These are phyloP conservation scores for Propithecus deckenii DNA, from an alignment of 2,797 vertebrate genomes.

Conservation along the genomic window DNA sequence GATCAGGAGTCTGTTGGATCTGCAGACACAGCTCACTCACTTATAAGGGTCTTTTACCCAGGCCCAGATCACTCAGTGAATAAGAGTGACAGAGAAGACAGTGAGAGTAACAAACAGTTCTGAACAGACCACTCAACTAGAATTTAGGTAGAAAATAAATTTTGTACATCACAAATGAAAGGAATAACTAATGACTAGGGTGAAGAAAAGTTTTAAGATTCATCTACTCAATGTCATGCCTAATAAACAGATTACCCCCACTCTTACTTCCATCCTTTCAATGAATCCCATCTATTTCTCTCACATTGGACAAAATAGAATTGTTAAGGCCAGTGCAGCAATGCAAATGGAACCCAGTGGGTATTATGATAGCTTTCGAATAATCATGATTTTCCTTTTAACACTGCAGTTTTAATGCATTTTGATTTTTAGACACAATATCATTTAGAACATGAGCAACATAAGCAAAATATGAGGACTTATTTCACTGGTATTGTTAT, in stretches of 20 bases:
- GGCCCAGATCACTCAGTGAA: neutral
- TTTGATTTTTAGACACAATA: neutral
- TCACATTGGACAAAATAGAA: slow-evolving; percentile 67
- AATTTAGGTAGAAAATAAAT: slow-evolving; percentile 49
- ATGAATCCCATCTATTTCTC: neutral
- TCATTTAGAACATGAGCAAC: neutral
- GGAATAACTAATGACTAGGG: slow-evolving; percentile 45
- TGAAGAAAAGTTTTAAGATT: slow-evolving; percentile 75
- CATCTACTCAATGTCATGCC: slow-evolving; percentile 18
- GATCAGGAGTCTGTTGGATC: neutral
- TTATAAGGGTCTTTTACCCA: neutral
- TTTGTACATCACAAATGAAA: slow-evolving; percentile 67
- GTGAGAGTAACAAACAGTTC: neutral
- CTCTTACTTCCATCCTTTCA: neutral
- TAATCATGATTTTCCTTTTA: neutral
- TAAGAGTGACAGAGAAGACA: neutral
- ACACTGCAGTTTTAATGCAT: neutral
- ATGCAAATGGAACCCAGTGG: neutral
- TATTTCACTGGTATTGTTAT: neutral
- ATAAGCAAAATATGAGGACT: neutral
- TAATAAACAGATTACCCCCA: slow-evolving; percentile 21
- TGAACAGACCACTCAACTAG: slow-evolving; percentile 5
- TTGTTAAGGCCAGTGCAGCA: neutral
- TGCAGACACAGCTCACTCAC: neutral
- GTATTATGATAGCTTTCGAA: neutral